Evolutionary conservation across 2,797 vertebrate genomes (phyloP), one percentile per base, ranked within the genome.

Genomic region (Chelon labrosus): DNA sequence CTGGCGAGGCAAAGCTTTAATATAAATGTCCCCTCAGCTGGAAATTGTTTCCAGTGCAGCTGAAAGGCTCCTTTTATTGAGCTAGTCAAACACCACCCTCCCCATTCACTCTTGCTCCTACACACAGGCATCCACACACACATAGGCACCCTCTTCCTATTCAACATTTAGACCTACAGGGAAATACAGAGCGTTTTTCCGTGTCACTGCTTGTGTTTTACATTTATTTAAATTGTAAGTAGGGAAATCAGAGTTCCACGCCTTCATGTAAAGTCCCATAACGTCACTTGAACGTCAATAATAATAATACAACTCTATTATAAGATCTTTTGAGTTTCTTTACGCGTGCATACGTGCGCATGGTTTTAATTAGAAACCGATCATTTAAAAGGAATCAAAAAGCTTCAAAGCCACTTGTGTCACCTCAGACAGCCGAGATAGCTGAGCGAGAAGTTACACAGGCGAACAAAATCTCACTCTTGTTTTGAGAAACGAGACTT

Each of bases 41-140:
- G 87, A 94, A 94, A 93, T 92, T 92, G 92, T 91, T 91, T 93
- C 90, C 90, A 90, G 82, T 62, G 79, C 82, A 84, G 89, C 92
- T 93, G 86, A 93, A 94, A 93, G 91, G 84, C 73, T 82, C 73
- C 87, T 91, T 88, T 93, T 92, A 93, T 91, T 88, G 87, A 92
- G 85, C 79, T 60, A 79, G 85, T 89, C 85, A 87, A 87, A 88
- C 73, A 67, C 77, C 65, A 67, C 76, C 62, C 59, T 50, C 35
- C 58, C 53, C 66, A 72, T 61, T 83, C 46, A 39, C 62, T 35
- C 61, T 46, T 81, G 62, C 70, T 57, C 59, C 8, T 62, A 41
- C 47, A 60, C 44, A 72, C 80, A 73, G 54, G 31, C 70, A 71
- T 47, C 42, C 65, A 41, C 69, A 66, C 62, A 53, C 63, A 57